Evolutionary conservation across 2,888 invertebrate genomes (phyloP).

Genomic region (Metellina segmentata): DNA sequence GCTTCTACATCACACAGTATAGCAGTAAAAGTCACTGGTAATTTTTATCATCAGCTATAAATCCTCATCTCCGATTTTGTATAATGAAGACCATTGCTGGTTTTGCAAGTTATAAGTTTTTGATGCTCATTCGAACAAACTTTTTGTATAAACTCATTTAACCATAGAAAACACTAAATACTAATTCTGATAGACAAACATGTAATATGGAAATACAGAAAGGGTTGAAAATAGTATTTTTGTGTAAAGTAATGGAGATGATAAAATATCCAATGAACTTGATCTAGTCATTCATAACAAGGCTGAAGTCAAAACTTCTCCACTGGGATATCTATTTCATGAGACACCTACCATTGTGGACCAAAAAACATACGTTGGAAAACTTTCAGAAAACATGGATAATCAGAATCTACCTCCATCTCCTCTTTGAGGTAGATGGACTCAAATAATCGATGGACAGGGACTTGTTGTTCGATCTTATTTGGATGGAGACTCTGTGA

Average conservation of each 20-base stretch:
- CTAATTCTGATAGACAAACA: no score
- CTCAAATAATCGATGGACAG: constrained; percentile 87
- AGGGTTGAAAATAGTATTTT: no score
- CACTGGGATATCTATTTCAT: constrained; percentile 72
- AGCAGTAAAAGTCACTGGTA: no score
- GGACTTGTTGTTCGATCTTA: constrained; percentile 85
- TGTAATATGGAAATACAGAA: no score
- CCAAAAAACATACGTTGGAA: constrained; percentile 85
- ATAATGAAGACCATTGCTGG: no score
- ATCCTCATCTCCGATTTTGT: no score
- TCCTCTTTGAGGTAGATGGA: constrained; percentile 90
- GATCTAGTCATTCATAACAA: constrained; percentile 62
- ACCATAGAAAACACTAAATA: no score
- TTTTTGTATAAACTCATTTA: no score
- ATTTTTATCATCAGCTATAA: no score
- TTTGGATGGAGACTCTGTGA: constrained; percentile 84
- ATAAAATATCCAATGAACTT: constrained; percentile 51
- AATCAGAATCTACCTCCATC: constrained; percentile 81
- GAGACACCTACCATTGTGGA: constrained; percentile 89
- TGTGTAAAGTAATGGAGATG: constrained; percentile 45
- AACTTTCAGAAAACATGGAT: constrained; percentile 56
- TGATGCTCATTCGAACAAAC: no score
- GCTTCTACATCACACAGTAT: no score
- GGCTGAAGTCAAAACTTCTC: constrained; percentile 36
- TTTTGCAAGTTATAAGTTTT: no score